Base-by-base conservation (phyloP, 2,888 invertebrate genomes). In the Chorisops tibialis region DNA sequence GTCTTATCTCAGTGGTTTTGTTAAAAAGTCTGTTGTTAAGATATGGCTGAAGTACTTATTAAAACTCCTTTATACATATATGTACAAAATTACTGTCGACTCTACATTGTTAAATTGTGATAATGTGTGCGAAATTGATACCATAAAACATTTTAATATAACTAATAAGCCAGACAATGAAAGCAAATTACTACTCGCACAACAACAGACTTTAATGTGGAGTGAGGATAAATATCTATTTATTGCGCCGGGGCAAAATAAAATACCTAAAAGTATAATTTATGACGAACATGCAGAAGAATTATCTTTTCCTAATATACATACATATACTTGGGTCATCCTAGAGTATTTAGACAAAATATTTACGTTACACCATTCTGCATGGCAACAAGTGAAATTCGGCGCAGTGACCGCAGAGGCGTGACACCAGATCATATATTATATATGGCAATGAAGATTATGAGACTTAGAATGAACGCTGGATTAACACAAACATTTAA, bases 291-390 rank as follows among this genome's bases (percentile, higher is more conserved):
- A 76, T 70, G 74, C 74, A 11, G 76, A 77, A 72, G 77, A 78
- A 60, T 54, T 78, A 16, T 75, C 76, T 3, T 77, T 78, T 68
- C 77, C n/a, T n/a, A n/a, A n/a, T n/a, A n/a, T n/a, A n/a, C 76
- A 4, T 5, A 24, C 11, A 77, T 78, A 67, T 79, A 79, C 69
- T 69, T 62, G 22, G 77, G 77, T 5, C 45, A 75, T 51, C 67
- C 67, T 2, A 67, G 75, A 56, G 63, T 49, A 3, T 77, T 74
- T 66, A 50, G 67, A 47, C 65, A 64, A 4, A 62, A 21, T 7
- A 63, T 66, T 67, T 38, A 68, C 7, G 65, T 65, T 1, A 67
- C 65, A 4, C 60, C 64, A 2, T 65, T 61, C 35, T 62, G 59
- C 61, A 70, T 62, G 60, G 65, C 63, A 12, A 62, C 62, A 12